A percentile compares a stretch with the other conserved stretches of the same genome.
Conservation (phyloP, 2,113 vertebrate species). For the Australoheros scitulus region DNA sequence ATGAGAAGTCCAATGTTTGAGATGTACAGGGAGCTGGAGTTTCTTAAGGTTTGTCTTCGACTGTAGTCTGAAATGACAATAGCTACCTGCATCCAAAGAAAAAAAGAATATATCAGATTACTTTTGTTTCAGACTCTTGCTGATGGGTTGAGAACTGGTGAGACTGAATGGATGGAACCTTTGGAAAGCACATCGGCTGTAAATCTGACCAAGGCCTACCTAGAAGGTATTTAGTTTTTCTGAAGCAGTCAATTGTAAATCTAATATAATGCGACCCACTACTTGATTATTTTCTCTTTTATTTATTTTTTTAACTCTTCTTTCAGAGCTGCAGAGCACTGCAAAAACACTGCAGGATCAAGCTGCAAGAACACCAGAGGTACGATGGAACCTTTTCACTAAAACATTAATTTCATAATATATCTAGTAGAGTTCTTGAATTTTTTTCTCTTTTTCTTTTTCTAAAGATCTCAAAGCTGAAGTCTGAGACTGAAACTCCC, state of each 20-base stretch:
- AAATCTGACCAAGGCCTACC: constrained; percentile 84
- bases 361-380: constrained; percentile 77
- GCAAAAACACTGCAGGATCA: constrained; percentile 76
- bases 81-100: not conserved
- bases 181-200: constrained; percentile 82
- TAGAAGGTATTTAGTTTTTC: constrained; percentile 81
- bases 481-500: constrained; percentile 77
- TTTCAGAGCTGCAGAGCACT: constrained; percentile 85
- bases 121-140: constrained; percentile 83
- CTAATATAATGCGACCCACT: not conserved
- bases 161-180: constrained; percentile 89
- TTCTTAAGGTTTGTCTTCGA: constrained; percentile 86
- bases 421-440: not conserved
- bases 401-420: not conserved
- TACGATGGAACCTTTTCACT: constrained; percentile 46
- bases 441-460: not conserved
- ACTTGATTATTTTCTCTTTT: not conserved
- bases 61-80: not conserved
- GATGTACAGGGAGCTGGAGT: constrained; percentile 88
- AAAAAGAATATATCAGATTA: not conserved
- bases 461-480: constrained; percentile 78
- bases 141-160: constrained; percentile 85
- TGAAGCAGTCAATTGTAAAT: not conserved
- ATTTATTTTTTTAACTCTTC: not conserved
- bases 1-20: constrained; percentile 86